These are phyloP conservation scores for Campoletis raptor DNA, from an alignment of 2,888 invertebrate genomes.

Conservation along the genomic window DNA sequence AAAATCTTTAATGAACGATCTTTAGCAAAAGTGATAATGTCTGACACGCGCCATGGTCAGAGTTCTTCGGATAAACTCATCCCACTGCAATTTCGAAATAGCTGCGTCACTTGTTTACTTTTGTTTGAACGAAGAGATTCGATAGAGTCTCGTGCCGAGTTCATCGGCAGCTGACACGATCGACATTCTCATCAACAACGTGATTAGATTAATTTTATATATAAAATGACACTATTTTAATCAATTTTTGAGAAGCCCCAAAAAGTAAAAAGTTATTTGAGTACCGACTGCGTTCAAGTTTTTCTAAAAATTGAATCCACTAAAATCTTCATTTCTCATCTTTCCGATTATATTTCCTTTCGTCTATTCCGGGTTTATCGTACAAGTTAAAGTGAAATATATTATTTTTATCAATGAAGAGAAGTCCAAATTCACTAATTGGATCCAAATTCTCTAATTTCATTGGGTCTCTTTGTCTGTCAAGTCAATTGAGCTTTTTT, in stretches of 20 bases:
- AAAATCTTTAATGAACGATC: conserved; percentile 62
- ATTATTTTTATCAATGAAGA: neutral
- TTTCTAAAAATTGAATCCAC: neutral
- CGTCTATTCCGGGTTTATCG: neutral
- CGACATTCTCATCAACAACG: neutral
- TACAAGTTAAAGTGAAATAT: neutral
- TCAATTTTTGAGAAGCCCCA: neutral
- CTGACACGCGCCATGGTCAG: conserved; percentile 79
- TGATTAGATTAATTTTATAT: neutral
- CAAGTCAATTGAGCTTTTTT: neutral
- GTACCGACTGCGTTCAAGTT: neutral
- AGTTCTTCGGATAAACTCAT: conserved; percentile 49
- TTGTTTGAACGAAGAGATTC: neutral
- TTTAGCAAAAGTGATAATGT: conserved; percentile 62
- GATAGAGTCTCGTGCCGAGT: conserved; percentile 29
- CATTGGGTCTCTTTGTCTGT: neutral
- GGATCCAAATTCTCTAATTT: neutral
- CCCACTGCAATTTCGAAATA: neutral
- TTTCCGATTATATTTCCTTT: too few species aligned
- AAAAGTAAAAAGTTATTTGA: neutral
- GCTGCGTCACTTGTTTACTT: conserved; percentile 7
- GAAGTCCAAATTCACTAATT: neutral
- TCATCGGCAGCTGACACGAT: conserved; percentile 13
- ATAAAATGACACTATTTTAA: neutral
- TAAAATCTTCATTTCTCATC: neutral